phyloP scores from a whole-genome alignment of 1,140 invertebrate genomes.

The Samia ricini region DNA sequence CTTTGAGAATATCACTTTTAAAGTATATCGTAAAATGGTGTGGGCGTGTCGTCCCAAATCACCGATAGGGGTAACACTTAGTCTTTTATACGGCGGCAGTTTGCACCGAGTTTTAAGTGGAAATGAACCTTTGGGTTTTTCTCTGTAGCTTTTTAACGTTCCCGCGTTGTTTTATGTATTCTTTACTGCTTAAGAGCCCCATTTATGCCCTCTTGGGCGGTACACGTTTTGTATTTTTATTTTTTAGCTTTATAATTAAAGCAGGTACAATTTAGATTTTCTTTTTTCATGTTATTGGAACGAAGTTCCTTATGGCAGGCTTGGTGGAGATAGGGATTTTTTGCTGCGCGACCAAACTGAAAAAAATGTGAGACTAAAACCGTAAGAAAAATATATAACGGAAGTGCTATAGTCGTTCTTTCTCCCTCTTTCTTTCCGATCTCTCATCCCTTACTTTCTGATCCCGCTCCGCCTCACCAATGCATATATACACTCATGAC shows the following conservation, averaged over 20 bases:
- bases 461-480: no score
- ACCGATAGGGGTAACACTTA: slow-evolving; percentile 36
- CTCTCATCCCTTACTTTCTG: no score
- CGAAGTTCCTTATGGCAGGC: no score
- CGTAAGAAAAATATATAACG: no score
- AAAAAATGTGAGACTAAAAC: no score
- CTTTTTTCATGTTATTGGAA: background rate
- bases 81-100: slow-evolving; percentile 47
- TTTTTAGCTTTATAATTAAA: slow-evolving; percentile 7
- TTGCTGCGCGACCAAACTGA: no score
- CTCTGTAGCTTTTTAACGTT: slow-evolving; percentile 34
- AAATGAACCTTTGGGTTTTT: slow-evolving; percentile 43
- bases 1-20: slow-evolving; percentile 5
- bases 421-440: no score
- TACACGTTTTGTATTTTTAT: slow-evolving; percentile 19
- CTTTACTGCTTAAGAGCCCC: slow-evolving; percentile 34
- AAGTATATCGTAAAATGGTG: slow-evolving; percentile 18
- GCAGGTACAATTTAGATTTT: background rate
- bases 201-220: slow-evolving; percentile 15
- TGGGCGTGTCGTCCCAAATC: slow-evolving; percentile 27
- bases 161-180: slow-evolving; percentile 41
- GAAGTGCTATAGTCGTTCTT: no score
- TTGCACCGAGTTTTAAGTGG: slow-evolving; percentile 55
- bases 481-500: no score
- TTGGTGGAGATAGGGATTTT: no score